A percentile compares a stretch with the other conserved stretches of the same genome.
Evolutionary conservation across 1,140 invertebrate genomes (phyloP).

Genomic region (Archivesica marissinica): DNA sequence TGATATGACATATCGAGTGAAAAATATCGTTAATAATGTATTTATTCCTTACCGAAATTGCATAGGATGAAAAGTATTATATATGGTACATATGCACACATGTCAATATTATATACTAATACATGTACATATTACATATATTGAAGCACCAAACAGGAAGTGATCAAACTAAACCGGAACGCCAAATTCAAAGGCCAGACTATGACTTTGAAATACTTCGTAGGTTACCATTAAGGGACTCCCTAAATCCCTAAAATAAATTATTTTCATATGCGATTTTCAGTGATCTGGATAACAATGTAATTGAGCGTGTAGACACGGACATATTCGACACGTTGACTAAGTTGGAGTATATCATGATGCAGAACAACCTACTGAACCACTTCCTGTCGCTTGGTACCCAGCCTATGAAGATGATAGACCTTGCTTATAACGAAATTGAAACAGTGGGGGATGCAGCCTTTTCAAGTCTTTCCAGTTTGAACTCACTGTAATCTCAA

Average conservation of each 20-base stretch:
- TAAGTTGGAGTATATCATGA: not conserved
- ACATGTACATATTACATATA: too few relatives aligned
- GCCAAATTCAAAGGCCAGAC: too few relatives aligned
- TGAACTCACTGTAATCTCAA: conserved; percentile 53
- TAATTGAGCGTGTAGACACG: not conserved
- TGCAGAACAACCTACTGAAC: conserved; percentile 32
- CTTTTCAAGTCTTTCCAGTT: not conserved
- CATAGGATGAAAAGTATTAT: too few relatives aligned
- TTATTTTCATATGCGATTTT: conserved; percentile 1
- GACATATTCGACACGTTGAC: conserved; percentile 29
- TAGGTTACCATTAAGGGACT: too few relatives aligned
- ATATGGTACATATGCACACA: too few relatives aligned
- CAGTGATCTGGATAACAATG: conserved; percentile 31
- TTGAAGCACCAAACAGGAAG: too few relatives aligned
- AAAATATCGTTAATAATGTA: too few relatives aligned
- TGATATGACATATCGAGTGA: too few relatives aligned
- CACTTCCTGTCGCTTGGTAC: conserved; percentile 42
- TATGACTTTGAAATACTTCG: too few relatives aligned
- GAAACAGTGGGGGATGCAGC: conserved; percentile 43
- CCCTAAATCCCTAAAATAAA: not conserved
- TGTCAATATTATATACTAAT: too few relatives aligned
- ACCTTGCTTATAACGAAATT: conserved; percentile 30
- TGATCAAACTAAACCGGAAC: too few relatives aligned
- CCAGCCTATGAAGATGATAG: conserved; percentile 21
- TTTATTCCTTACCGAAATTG: too few relatives aligned